These are phyloP conservation scores for Montipora efflorescens DNA, from an alignment of 64 coral and sea anemone genomes.

Conservation along the genomic window DNA sequence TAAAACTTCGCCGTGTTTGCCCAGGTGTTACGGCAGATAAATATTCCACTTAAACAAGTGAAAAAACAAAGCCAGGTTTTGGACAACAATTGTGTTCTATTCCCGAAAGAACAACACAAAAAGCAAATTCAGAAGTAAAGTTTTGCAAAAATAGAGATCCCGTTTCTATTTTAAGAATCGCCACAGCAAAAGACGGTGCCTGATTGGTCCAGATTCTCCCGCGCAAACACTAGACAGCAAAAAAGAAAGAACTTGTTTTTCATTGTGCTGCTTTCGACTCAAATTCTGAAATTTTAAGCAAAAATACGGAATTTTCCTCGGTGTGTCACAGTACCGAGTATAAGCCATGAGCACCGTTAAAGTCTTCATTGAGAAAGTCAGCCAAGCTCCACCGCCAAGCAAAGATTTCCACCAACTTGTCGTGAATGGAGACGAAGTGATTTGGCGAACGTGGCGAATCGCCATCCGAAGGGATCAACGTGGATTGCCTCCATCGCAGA, in stretches of 20 bases:
- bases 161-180: neutral
- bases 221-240: neutral
- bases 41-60: conserved; percentile 1
- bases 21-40: conserved; percentile 12
- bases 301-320: neutral
- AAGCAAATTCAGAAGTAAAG: neutral
- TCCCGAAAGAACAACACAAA: neutral
- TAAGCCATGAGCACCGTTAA: conserved; percentile 38
- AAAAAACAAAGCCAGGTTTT: conserved; percentile 5
- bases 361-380: conserved; percentile 66
- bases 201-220: conserved; percentile 19
- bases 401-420: conserved; percentile 80
- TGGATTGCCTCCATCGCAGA: conserved; percentile 57
- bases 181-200: neutral
- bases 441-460: conserved; percentile 80
- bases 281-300: neutral
- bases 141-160: neutral
- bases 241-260: neutral
- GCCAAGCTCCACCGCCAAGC: conserved; percentile 68
- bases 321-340: too few relatives aligned
- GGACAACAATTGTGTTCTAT: neutral
- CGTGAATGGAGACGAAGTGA: conserved; percentile 64
- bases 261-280: neutral
- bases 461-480: conserved; percentile 64
- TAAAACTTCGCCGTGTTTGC: conserved; percentile 25